These are phyloP conservation scores for Chesias legatella DNA, from an alignment of 2,888 invertebrate species.

Conservation along the genomic window DNA sequence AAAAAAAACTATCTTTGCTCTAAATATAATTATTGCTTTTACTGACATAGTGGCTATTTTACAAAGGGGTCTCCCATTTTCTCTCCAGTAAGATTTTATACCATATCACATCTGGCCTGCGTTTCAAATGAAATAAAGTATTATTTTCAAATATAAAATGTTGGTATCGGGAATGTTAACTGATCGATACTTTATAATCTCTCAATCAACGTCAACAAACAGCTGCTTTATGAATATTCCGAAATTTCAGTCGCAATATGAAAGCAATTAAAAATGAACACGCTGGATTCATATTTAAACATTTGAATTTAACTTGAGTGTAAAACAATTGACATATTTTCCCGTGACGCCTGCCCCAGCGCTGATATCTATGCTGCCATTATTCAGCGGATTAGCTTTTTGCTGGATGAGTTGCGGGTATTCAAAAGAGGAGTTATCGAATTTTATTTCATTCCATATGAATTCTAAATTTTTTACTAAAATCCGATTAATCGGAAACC, in stretches of 20 bases:
- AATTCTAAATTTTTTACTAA: constrained; percentile 43
- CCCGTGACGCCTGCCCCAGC: constrained; percentile 60
- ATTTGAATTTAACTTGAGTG: constrained; percentile 37
- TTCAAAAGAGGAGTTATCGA: constrained; percentile 74
- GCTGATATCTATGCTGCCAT: constrained; percentile 75
- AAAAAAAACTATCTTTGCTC: too few species aligned
- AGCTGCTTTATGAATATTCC: constrained; percentile 6
- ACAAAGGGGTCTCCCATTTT: too few species aligned
- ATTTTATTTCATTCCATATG: constrained; percentile 54
- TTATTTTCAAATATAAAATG: too few species aligned
- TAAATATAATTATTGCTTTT: too few species aligned
- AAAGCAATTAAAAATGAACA: constrained; percentile 52
- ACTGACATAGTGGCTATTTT: too few species aligned
- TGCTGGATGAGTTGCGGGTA: constrained; percentile 70
- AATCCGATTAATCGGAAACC: constrained; percentile 29
- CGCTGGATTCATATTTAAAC: constrained; percentile 51
- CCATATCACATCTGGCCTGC: too few species aligned
- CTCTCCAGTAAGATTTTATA: too few species aligned
- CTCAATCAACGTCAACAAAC: too few species aligned
- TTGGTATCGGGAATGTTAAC: too few species aligned
- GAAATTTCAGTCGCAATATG: constrained; percentile 31
- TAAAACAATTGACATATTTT: constrained; percentile 55
- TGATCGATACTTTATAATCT: too few species aligned
- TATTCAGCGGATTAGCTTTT: constrained; percentile 77
- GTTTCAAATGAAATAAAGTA: too few species aligned